Conservation (phyloP, 2,113 vertebrate genomes). For the Gallinago media region DNA sequence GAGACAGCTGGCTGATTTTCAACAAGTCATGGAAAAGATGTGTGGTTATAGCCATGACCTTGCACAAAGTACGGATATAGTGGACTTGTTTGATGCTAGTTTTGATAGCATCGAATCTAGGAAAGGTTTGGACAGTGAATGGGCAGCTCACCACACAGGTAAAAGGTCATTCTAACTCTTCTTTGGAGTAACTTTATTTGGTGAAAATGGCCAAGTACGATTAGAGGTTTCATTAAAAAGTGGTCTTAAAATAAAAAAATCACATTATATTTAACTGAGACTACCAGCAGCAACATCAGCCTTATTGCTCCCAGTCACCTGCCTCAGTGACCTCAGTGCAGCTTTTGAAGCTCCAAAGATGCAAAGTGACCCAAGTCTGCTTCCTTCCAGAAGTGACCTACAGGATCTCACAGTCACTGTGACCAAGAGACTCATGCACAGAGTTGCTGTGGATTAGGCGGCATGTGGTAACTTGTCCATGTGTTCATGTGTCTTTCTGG, state of each 20-base stretch:
- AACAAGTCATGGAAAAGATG: neutral
- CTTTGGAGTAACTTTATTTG: neutral
- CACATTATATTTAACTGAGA: neutral
- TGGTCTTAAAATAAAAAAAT: neutral
- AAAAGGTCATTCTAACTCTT: neutral
- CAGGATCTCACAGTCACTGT: neutral
- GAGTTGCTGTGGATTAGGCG: neutral
- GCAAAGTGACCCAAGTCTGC: neutral
- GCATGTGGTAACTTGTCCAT: neutral
- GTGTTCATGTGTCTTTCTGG: neutral
- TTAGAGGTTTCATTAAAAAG: neutral
- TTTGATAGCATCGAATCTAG: neutral
- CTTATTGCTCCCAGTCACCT: neutral
- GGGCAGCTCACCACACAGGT: neutral
- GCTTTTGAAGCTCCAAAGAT: neutral
- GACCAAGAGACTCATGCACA: accelerated
- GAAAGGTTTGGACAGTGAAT: neutral
- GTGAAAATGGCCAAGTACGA: neutral
- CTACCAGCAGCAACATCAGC: neutral
- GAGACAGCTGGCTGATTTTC: neutral
- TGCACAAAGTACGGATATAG: neutral
- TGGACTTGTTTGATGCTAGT: neutral
- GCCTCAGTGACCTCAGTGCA: neutral
- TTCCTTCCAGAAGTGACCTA: neutral
- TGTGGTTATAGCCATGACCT: neutral